Base-by-base conservation (phyloP, 1,140 invertebrate genomes). In the Papilio polyxenes region DNA sequence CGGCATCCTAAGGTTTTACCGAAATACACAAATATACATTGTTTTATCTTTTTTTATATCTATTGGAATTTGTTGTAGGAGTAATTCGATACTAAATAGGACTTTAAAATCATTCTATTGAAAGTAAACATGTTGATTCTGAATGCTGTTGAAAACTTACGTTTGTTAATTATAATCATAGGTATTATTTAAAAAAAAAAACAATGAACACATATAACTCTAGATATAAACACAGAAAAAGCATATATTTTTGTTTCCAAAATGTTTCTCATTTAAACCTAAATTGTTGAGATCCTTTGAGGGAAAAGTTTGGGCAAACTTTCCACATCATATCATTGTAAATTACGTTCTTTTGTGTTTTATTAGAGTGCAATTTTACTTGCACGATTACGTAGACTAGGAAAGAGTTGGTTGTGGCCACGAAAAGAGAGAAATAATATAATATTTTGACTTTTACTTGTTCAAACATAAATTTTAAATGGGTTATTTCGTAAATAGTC, bases 331-430 rank as follows among this genome's bases (percentile, higher is more conserved):
- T 62, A 78, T 81, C 82, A 83, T 85, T 83, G 82, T 81, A 88
- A 86, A 84, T 48, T 51, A 51, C 84, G 86, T 84, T 72, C 81
- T 90, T 82, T 86, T 83, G 72, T 84, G 44, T 82, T 83, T 56
- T 56, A 9, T 80, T 87, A 85, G 83, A 84, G 85, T 86, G 69
- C 83, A 75, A 75, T 87, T 90, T 90, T 84, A 78, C 75, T 80
- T 53, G 76, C 77, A 81, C 80, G 51, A 83, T 86, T 74, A 48
- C 82, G 10, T 84, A 44, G 74, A 79, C 74, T 37, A 82, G 76
- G 80, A 87, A 89, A 84, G 83, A 87, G 87, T 88, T 85, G 20
- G 51, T 72, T 85, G 53, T 81, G 86, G 89, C 86, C 81, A 87
- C 40, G 78, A 86, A 87, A 87, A 20, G 1, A 31, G 82, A 82